These are phyloP conservation scores for Myxocyprinus asiaticus DNA, from an alignment of 2,113 vertebrate species.

Conservation along the genomic window DNA sequence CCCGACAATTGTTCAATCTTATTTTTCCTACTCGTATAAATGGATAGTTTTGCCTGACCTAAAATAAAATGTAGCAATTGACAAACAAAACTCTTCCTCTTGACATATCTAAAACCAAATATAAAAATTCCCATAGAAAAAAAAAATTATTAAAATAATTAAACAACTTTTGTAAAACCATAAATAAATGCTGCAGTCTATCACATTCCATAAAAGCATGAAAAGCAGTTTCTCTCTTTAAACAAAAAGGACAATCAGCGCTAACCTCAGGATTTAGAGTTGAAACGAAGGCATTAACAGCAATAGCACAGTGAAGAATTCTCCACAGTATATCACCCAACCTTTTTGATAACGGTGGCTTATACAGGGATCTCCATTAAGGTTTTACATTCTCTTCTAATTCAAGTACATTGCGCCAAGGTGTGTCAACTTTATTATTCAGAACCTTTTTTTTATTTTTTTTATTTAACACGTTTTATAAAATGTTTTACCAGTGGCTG, in stretches of 20 bases:
- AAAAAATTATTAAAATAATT: neutral
- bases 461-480: neutral
- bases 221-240: neutral
- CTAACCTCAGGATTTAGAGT: neutral
- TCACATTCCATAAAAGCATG: neutral
- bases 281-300: neutral
- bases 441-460: neutral
- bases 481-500: neutral
- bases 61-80: neutral
- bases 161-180: neutral
- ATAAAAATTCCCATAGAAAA: neutral
- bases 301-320: neutral
- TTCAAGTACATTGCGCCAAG: neutral
- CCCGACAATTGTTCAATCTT: too few species aligned
- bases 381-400: neutral
- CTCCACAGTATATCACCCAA: neutral
- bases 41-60: too few species aligned
- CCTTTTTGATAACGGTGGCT: neutral
- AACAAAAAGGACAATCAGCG: conserved; percentile 6
- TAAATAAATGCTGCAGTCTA: neutral
- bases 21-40: too few species aligned
- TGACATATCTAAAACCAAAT: neutral
- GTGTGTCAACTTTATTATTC: neutral
- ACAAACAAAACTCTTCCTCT: neutral
- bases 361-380: neutral